Evolutionary conservation across 2,888 invertebrate species (phyloP).

Genomic region (Chloromyia formosa): DNA sequence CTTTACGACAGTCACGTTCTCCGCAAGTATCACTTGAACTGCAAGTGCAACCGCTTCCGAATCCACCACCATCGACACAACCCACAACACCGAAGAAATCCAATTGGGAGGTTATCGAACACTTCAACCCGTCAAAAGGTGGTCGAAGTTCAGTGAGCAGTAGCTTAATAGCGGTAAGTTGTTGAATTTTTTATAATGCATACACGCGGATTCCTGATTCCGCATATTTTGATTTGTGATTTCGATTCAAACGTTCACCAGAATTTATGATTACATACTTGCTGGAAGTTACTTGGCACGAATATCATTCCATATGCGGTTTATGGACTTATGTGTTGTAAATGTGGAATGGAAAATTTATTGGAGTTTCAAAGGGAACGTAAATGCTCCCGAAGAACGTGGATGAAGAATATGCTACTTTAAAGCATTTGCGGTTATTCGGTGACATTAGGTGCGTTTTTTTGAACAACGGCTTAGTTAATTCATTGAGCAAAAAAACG

Average conservation of each 20-base stretch:
- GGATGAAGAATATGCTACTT: too few relatives aligned
- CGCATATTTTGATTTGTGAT: background rate
- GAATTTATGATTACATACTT: background rate
- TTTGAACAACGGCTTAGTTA: too few relatives aligned
- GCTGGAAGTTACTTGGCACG: too few relatives aligned
- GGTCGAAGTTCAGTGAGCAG: conserved; percentile 71
- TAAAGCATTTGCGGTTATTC: too few relatives aligned
- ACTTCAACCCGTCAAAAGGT: conserved; percentile 75
- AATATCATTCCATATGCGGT: too few relatives aligned
- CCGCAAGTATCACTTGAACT: conserved; percentile 60
- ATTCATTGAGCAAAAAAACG: too few relatives aligned
- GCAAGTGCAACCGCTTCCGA: conserved; percentile 55
- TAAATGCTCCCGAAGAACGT: too few relatives aligned
- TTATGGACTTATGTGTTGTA: too few relatives aligned
- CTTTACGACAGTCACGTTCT: conserved; percentile 66
- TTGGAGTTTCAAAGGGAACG: too few relatives aligned
- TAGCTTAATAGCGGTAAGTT: conserved; percentile 71
- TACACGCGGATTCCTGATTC: background rate
- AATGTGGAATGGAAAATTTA: too few relatives aligned
- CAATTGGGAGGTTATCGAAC: conserved; percentile 92
- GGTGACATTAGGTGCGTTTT: too few relatives aligned
- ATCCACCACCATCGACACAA: conserved; percentile 63
- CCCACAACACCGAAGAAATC: conserved; percentile 78
- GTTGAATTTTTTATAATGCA: background rate
- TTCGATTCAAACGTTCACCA: background rate